Evolutionary conservation across 2,797 vertebrate genomes (phyloP).

Genomic region (Takifugu rubripes): DNA sequence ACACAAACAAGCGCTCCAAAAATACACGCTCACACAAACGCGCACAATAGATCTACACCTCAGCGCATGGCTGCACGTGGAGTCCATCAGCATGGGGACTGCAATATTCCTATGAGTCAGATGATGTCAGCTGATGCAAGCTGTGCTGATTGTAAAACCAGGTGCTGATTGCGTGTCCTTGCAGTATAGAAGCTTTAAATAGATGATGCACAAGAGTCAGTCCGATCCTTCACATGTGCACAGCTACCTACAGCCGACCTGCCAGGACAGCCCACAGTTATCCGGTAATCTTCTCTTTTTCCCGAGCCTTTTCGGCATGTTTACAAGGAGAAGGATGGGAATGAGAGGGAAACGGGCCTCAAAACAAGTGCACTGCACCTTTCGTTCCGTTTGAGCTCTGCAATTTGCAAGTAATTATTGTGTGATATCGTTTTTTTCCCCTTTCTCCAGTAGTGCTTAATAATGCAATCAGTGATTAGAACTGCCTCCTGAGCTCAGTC

Average conservation of each 20-base stretch:
- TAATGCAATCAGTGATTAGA: constrained; percentile 51
- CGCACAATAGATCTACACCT: constrained; percentile 24
- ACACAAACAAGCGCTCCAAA: constrained; percentile 55
- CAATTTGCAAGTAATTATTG: too few species aligned
- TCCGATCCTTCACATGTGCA: too few species aligned
- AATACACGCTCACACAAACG: constrained; percentile 41
- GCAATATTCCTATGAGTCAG: constrained; percentile 75
- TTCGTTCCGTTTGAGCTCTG: too few species aligned
- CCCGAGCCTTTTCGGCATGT: too few species aligned
- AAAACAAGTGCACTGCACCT: too few species aligned
- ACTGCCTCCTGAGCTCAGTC: constrained; percentile 26
- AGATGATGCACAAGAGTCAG: too few species aligned
- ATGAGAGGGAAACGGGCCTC: too few species aligned
- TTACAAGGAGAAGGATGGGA: too few species aligned
- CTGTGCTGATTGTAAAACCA: constrained; percentile 65
- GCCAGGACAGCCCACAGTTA: too few species aligned
- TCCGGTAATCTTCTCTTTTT: too few species aligned
- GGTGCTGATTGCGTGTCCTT: constrained; percentile 42
- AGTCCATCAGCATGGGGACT: constrained; percentile 71
- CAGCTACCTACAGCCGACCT: too few species aligned
- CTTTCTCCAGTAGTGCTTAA: constrained; percentile 46
- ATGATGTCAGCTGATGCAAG: constrained; percentile 81
- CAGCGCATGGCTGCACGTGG: constrained; percentile 52
- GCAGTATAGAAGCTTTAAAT: constrained; percentile 7
- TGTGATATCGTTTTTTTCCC: too few species aligned